These are phyloP conservation scores for Eupristina koningsbergeri DNA, from an alignment of 1,140 invertebrate species.

Conservation along the genomic window DNA sequence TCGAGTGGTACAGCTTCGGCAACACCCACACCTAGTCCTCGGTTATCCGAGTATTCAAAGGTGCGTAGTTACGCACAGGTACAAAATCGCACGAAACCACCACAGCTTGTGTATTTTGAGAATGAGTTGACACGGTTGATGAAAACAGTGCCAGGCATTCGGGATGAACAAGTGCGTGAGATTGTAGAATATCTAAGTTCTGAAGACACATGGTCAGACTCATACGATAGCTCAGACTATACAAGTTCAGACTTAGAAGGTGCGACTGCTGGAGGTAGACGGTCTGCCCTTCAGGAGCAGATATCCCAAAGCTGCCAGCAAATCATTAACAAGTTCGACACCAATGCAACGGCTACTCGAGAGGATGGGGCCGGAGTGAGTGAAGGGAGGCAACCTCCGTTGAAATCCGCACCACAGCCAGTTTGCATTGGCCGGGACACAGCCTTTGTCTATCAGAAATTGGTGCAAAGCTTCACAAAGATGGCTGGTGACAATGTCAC, in stretches of 20 bases:
- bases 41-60: constrained; percentile 72
- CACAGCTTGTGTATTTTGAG: constrained; percentile 89
- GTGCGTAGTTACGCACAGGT: constrained; percentile 68
- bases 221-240: constrained; percentile 91
- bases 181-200: constrained; percentile 93
- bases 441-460: constrained; percentile 86
- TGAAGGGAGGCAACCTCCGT: constrained; percentile 61
- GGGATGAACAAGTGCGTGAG: constrained; percentile 91
- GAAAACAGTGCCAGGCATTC: constrained; percentile 92
- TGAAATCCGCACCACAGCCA: constrained; percentile 5
- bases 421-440: constrained; percentile 79
- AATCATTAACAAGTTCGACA: constrained; percentile 89
- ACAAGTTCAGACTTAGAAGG: constrained; percentile 90
- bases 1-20: constrained; percentile 73
- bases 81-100: constrained; percentile 78
- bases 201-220: constrained; percentile 93
- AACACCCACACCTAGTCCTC: constrained; percentile 72
- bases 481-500: constrained; percentile 75
- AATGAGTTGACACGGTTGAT: constrained; percentile 90
- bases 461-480: constrained; percentile 86
- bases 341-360: constrained; percentile 62
- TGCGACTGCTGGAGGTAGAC: constrained; percentile 76
- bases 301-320: constrained; percentile 90
- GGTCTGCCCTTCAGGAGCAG: constrained; percentile 85
- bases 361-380: constrained; percentile 54